Percentiles rank a stretch among this genome's conserved stretches.
Evolutionary conservation across 1,140 invertebrate species (phyloP).

Genomic region (Panagrolaimus sp.): DNA sequence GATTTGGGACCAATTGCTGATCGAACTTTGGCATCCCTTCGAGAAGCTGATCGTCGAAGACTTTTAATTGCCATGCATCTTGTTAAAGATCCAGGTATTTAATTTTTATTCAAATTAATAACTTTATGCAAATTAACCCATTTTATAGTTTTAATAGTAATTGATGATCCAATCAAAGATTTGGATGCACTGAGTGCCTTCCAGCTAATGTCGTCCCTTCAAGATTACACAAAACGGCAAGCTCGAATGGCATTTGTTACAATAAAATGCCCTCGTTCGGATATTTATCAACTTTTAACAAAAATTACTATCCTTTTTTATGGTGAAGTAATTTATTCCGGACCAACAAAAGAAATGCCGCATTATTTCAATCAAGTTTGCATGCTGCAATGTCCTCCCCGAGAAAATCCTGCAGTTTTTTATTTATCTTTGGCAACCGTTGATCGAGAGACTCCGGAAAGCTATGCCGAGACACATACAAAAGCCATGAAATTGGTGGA

Average conservation of each 20-base stretch:
- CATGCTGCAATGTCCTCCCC: constrained; percentile 27
- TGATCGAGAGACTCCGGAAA: constrained; percentile 31
- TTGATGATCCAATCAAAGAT: constrained; percentile 29
- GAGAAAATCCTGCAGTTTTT: constrained; percentile 35
- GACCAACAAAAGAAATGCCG: constrained; percentile 34
- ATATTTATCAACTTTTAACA: constrained; percentile 27
- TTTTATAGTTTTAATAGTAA: constrained; percentile 25
- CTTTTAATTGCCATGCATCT: constrained; percentile 28
- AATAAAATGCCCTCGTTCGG: constrained; percentile 28
- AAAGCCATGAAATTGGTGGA: constrained; percentile 35
- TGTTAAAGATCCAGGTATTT: constrained; percentile 29
- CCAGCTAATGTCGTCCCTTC: constrained; percentile 32
- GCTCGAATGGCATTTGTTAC: constrained; percentile 33
- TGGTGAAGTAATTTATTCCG: constrained; percentile 36
- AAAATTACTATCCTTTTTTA: constrained; percentile 31
- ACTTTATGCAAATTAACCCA: background rate
- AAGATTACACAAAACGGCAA: constrained; percentile 21
- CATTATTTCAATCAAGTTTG: constrained; percentile 34
- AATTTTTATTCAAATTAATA: constrained; percentile 7
- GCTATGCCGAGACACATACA: constrained; percentile 29
- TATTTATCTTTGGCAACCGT: constrained; percentile 33
- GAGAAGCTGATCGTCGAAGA: constrained; percentile 22
- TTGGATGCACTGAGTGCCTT: constrained; percentile 30
- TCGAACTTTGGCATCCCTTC: background rate
- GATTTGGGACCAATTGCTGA: constrained; percentile 23